Conservation (phyloP, 2,888 invertebrate genomes). For the Parascotia fuliginaria region DNA sequence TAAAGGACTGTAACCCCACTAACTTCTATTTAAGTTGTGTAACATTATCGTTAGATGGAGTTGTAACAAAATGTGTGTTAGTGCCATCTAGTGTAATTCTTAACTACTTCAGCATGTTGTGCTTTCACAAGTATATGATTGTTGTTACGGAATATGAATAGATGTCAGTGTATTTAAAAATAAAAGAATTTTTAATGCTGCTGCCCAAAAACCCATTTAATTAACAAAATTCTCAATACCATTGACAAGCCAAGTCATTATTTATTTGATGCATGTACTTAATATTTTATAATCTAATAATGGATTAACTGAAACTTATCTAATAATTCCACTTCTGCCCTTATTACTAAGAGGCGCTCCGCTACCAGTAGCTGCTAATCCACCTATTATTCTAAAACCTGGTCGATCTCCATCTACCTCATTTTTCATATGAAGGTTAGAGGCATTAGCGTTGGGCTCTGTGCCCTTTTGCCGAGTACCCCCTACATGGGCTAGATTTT, state of each 20-base stretch:
- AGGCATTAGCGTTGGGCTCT: neutral
- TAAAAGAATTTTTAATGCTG: slow-evolving; percentile 15
- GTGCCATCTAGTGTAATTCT: slow-evolving; percentile 19
- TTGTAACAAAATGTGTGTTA: neutral
- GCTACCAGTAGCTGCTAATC: slow-evolving; percentile 68
- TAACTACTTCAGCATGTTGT: neutral
- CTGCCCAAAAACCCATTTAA: slow-evolving; percentile 42
- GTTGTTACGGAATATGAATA: neutral
- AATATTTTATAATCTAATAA: neutral
- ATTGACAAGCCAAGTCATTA: slow-evolving; percentile 34
- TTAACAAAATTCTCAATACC: slow-evolving; percentile 20
- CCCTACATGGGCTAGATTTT: neutral
- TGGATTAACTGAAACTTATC: neutral
- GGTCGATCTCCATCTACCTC: slow-evolving; percentile 37
- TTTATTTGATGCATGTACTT: neutral
- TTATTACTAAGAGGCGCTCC: slow-evolving; percentile 65
- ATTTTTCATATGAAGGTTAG: neutral
- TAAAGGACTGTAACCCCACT: no score
- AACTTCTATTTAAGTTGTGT: neutral
- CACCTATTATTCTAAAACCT: slow-evolving; percentile 70
- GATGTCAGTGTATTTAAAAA: slow-evolving; percentile 19
- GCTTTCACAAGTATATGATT: no score
- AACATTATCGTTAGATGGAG: neutral
- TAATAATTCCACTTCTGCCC: slow-evolving; percentile 56
- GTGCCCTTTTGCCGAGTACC: neutral